phyloP scores from a whole-genome alignment of 2,113 vertebrate genomes.

The Felis chaus region DNA sequence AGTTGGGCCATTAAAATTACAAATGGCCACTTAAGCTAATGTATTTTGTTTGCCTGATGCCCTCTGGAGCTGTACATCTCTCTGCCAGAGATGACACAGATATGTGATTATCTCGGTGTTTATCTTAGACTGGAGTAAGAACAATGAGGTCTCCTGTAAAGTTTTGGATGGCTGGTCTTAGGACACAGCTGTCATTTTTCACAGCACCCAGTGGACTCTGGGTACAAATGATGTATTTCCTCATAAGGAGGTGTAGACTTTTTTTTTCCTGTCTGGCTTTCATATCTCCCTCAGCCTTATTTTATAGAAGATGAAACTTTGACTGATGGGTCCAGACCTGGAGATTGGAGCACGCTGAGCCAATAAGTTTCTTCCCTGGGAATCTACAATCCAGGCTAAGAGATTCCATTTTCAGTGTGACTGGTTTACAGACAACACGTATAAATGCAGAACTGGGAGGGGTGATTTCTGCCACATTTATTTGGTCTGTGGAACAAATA shows the following conservation, averaged over 20 bases:
- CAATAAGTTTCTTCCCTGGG: background rate
- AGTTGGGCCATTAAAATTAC: constrained; percentile 33
- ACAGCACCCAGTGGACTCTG: background rate
- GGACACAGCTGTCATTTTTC: constrained; percentile 28
- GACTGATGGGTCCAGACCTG: background rate
- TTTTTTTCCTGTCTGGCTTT: background rate
- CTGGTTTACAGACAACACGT: background rate
- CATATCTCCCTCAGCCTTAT: background rate
- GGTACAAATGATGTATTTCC: background rate
- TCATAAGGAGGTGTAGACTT: background rate
- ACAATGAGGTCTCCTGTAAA: background rate
- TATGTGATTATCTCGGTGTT: constrained; percentile 17
- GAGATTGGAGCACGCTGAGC: background rate
- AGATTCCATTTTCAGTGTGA: background rate
- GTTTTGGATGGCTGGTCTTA: constrained; percentile 1
- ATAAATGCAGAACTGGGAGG: background rate
- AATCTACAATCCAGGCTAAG: background rate
- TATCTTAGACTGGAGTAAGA: background rate
- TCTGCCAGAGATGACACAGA: constrained; percentile 1
- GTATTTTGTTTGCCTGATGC: constrained; percentile 3
- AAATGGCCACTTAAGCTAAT: background rate
- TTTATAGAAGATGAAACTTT: background rate
- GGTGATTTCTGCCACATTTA: background rate
- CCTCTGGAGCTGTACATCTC: constrained; percentile 6
- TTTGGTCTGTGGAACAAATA: background rate